A percentile compares a stretch with the other conserved stretches of the same genome.
Conservation (phyloP, 2,797 vertebrate species). For the Clarias platycephalus region DNA sequence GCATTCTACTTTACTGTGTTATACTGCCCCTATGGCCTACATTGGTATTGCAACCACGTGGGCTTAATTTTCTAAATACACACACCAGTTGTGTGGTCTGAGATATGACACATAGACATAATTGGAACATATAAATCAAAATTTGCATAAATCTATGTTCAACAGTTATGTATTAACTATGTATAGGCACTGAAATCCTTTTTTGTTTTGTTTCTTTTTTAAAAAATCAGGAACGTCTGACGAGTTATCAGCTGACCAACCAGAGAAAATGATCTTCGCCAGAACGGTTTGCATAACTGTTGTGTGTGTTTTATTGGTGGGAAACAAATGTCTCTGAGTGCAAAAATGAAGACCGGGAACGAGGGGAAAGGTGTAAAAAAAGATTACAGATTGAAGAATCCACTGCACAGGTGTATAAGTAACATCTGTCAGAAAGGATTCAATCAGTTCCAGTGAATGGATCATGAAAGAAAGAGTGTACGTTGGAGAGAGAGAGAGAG, state of each 20-base stretch:
- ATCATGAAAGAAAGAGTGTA: conserved; percentile 33
- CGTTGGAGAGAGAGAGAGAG: not conserved
- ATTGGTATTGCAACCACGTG: not conserved
- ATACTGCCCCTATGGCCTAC: not conserved
- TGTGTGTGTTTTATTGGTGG: not conserved
- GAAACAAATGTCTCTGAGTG: not conserved
- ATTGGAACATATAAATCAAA: not conserved
- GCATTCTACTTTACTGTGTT: not conserved
- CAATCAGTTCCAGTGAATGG: conserved; percentile 54
- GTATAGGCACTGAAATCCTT: not conserved
- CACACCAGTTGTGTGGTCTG: not conserved
- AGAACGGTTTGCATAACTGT: not conserved
- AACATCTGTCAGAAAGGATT: conserved; percentile 57
- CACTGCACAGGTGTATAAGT: conserved; percentile 49
- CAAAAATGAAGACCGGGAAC: not conserved
- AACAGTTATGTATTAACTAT: not conserved
- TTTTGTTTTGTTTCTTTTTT: not conserved
- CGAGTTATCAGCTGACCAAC: not conserved
- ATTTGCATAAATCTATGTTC: not conserved
- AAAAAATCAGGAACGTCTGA: not conserved
- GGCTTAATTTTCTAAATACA: no score
- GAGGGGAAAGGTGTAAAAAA: conserved; percentile 2
- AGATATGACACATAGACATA: not conserved
- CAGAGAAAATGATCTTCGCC: not conserved
- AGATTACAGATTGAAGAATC: conserved; percentile 20